Evolutionary conservation across 2,113 vertebrate species (phyloP).

Genomic region (Oreocharis arfaki): DNA sequence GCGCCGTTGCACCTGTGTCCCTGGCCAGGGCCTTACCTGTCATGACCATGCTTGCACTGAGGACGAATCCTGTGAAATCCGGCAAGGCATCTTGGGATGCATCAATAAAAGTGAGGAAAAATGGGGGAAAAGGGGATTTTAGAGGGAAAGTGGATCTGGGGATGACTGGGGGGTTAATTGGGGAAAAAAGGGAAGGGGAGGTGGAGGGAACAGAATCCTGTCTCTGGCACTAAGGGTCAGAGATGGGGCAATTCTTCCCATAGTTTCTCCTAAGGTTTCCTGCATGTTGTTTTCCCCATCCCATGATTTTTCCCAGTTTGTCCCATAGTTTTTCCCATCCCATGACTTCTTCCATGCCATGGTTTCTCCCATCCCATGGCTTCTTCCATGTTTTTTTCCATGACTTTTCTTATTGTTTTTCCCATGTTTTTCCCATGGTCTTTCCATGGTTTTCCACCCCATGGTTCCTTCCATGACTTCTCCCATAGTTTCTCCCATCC

Average conservation of each 20-base stretch:
- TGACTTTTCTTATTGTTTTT: not conserved
- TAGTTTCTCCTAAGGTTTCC: not conserved
- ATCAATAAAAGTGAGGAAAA: conserved; percentile 69
- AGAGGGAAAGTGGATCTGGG: not conserved
- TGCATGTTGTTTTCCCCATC: not conserved
- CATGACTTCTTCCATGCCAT: not conserved
- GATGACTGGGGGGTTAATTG: too few relatives aligned
- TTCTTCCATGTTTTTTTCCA: not conserved
- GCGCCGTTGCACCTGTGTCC: conserved; percentile 69
- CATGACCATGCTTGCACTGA: conserved; percentile 61
- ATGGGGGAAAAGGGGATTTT: not conserved
- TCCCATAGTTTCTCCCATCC: not conserved
- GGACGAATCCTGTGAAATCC: conserved; percentile 69
- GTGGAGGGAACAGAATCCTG: not conserved
- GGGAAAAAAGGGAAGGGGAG: not conserved
- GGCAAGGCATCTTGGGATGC: conserved; percentile 67
- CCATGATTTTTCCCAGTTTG: not conserved
- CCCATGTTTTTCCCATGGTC: not conserved
- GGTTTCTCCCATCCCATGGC: too few relatives aligned
- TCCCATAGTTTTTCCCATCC: not conserved
- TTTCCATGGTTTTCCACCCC: not conserved
- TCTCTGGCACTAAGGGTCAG: not conserved
- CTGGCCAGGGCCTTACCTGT: conserved; percentile 65
- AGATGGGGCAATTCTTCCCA: not conserved
- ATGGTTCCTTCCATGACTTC: not conserved